phyloP scores from a whole-genome alignment of 2,797 vertebrate species.

The Todus mexicanus region DNA sequence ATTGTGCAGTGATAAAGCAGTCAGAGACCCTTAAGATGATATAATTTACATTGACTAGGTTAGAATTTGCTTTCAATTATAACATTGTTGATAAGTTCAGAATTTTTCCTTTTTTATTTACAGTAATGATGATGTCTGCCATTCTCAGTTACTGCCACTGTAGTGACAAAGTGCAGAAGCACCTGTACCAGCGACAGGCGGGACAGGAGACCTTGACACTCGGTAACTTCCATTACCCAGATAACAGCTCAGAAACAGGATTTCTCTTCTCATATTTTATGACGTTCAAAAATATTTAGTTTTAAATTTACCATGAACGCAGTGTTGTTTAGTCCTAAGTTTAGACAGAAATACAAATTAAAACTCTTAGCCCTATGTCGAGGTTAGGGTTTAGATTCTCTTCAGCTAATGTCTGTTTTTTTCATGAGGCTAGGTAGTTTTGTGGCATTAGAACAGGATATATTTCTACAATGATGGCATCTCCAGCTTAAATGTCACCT shows the following conservation, averaged over 20 bases:
- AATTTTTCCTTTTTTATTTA: background rate
- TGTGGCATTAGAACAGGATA: background rate
- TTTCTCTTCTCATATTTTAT: background rate
- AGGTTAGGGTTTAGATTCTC: constrained; percentile 5
- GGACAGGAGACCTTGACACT: background rate
- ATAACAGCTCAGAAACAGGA: background rate
- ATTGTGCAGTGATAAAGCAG: background rate
- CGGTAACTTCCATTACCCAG: background rate
- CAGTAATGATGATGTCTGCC: background rate
- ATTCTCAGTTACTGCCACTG: background rate
- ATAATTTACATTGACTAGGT: background rate
- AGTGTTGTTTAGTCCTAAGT: background rate
- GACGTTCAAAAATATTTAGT: background rate
- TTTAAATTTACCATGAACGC: background rate
- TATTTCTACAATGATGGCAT: background rate
- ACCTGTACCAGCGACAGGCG: background rate
- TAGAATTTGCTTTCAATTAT: constrained; percentile 8
- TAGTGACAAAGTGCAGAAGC: constrained; percentile 16
- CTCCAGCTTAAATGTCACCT: background rate
- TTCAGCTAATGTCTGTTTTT: background rate
- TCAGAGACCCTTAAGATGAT: background rate
- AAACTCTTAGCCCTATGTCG: background rate
- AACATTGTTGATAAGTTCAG: background rate
- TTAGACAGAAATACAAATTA: constrained; percentile 32
- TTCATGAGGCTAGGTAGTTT: background rate